These are phyloP conservation scores for Labrus mixtus DNA, from an alignment of 2,113 vertebrate genomes.

Conservation along the genomic window DNA sequence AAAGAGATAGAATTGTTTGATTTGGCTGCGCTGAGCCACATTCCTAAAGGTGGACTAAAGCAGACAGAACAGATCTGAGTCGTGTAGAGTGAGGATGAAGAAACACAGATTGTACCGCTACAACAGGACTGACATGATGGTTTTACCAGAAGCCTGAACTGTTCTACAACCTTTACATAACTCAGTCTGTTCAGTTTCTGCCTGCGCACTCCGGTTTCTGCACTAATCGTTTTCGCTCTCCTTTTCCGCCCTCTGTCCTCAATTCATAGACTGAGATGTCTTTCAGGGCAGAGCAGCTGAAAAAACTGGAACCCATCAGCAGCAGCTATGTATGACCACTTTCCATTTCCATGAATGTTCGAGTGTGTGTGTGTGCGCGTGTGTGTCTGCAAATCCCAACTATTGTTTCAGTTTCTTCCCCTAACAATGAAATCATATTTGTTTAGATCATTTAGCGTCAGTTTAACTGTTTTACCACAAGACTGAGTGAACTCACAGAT, in stretches of 20 bases:
- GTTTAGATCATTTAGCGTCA: too few relatives aligned
- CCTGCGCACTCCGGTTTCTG: constrained; percentile 5
- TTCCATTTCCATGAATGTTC: constrained; percentile 34
- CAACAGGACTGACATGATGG: constrained; percentile 41
- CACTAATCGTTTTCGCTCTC: not conserved
- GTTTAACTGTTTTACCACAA: too few relatives aligned
- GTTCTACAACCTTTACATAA: not conserved
- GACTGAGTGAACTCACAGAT: too few relatives aligned
- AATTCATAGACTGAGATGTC: constrained; percentile 7
- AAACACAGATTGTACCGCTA: constrained; percentile 29
- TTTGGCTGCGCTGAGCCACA: constrained; percentile 48
- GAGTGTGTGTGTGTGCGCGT: not conserved
- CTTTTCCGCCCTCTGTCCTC: not conserved
- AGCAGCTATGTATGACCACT: constrained; percentile 11
- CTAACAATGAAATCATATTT: too few relatives aligned
- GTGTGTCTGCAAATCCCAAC: too few relatives aligned
- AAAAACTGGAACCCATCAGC: constrained; percentile 22
- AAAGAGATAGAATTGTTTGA: constrained; percentile 56
- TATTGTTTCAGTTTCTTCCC: too few relatives aligned
- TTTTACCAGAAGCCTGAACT: constrained; percentile 57
- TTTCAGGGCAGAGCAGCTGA: constrained; percentile 47
- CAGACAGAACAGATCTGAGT: constrained; percentile 25
- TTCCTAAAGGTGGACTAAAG: constrained; percentile 53
- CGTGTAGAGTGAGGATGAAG: not conserved
- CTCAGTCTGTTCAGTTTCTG: constrained; percentile 12